Percentiles rank a stretch among this genome's conserved stretches.
These are phyloP conservation scores for Archivesica marissinica DNA, from an alignment of 1,140 invertebrate genomes.

Conservation along the genomic window DNA sequence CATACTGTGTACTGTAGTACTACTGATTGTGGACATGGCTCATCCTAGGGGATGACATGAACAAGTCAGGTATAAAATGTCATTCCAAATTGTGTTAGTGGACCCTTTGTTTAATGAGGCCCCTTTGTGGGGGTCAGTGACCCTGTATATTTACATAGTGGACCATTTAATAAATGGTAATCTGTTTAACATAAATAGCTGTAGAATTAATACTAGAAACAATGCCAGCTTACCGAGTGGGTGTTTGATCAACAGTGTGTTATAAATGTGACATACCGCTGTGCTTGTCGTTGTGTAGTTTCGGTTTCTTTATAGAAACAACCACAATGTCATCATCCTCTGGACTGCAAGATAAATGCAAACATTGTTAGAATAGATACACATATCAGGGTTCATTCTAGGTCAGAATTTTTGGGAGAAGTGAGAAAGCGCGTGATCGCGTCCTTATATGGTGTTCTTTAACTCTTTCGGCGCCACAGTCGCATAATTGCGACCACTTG, in stretches of 20 bases:
- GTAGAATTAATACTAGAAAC: not conserved
- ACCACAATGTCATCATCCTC: conserved; percentile 20
- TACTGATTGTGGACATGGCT: no score
- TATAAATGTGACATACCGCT: not conserved
- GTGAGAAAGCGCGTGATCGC: no score
- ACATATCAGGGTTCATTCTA: no score
- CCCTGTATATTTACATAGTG: not conserved
- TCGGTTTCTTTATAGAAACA: conserved; percentile 16
- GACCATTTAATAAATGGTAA: not conserved
- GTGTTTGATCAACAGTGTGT: not conserved
- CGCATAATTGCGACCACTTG: no score
- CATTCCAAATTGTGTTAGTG: not conserved
- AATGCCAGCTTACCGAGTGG: not conserved
- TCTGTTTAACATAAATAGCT: not conserved
- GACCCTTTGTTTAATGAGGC: no score
- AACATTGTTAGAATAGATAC: no score
- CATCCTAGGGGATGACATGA: no score
- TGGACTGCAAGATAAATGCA: not conserved
- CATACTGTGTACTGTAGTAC: conserved; percentile 11
- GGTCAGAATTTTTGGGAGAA: no score
- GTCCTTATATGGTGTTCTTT: no score
- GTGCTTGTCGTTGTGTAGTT: not conserved
- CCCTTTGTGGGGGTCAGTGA: no score
- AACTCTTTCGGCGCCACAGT: no score
- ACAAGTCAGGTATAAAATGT: no score